Conservation (phyloP, 1,140 invertebrate species). For the Chionoecetes opilio region DNA sequence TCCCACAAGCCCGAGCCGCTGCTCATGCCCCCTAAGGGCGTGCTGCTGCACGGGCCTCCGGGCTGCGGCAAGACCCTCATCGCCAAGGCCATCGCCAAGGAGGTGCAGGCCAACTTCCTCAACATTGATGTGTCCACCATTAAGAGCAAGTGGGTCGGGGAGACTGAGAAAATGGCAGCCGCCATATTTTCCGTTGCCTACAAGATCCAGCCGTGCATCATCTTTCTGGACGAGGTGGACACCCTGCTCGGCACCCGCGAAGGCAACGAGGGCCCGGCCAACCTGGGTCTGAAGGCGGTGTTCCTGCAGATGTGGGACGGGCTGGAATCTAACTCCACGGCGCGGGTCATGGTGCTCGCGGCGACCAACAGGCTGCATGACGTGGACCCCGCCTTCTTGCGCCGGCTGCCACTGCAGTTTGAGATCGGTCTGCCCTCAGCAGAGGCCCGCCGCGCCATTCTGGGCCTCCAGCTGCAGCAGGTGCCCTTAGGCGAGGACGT, state of each 20-base stretch:
- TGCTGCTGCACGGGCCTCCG: conserved; percentile 86
- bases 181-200: conserved; percentile 97
- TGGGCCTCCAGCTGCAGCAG: conserved; percentile 28
- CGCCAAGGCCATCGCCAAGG: conserved; percentile 94
- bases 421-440: background rate
- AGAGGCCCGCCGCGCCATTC: background rate
- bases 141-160: conserved; percentile 99
- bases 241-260: conserved; percentile 95
- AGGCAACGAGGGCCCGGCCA: conserved; percentile 97
- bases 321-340: conserved; percentile 90
- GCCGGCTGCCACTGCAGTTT: conserved; percentile 63
- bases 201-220: conserved; percentile 96
- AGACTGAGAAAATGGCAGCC: conserved; percentile 97
- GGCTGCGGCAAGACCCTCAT: conserved; percentile 99
- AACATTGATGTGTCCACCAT: conserved; percentile 96
- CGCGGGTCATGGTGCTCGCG: conserved; percentile 94
- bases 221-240: conserved; percentile 99
- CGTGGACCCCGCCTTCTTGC: conserved; percentile 96
- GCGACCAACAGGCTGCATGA: conserved; percentile 98
- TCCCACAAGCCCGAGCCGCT: conserved; percentile 89
- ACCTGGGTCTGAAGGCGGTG: conserved; percentile 97
- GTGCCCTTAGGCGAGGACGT: conserved; percentile 86
- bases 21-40: conserved; percentile 96
- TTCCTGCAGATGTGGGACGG: conserved; percentile 91
- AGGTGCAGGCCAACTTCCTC: conserved; percentile 85